phyloP scores from a whole-genome alignment of 2,113 vertebrate genomes.

The Clupea harengus region DNA sequence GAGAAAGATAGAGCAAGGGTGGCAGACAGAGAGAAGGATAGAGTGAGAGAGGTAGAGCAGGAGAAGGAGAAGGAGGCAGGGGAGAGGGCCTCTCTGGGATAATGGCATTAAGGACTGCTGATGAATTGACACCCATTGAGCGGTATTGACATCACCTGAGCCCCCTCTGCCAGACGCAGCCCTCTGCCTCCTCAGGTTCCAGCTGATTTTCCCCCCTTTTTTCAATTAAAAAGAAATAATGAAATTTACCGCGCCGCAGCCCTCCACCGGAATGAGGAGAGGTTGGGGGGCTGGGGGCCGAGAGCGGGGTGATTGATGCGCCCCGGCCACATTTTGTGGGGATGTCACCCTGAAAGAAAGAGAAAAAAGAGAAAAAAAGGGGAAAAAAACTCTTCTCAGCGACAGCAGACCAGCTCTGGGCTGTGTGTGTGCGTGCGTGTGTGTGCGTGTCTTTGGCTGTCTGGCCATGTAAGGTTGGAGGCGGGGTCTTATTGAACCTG shows the following conservation, averaged over 20 bases:
- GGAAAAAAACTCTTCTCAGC: too few relatives aligned
- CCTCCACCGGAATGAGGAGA: constrained; percentile 63
- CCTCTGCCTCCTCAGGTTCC: constrained; percentile 53
- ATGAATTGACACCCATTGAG: constrained; percentile 75
- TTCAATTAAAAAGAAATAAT: constrained; percentile 78
- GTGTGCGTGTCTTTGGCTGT: neutral
- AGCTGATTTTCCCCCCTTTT: constrained; percentile 55
- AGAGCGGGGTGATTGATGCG: constrained; percentile 58
- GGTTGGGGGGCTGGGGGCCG: constrained; percentile 63
- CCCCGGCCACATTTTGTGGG: constrained; percentile 47
- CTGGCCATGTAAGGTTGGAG: constrained; percentile 55
- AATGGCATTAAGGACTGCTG: constrained; percentile 76
- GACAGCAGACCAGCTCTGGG: constrained; percentile 37
- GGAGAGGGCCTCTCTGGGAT: constrained; percentile 67
- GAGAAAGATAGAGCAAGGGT: neutral
- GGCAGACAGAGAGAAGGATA: neutral
- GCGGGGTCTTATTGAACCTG: constrained; percentile 70
- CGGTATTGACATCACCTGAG: constrained; percentile 69
- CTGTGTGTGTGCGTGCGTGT: constrained; percentile 9
- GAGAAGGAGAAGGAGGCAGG: neutral
- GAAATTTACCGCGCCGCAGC: constrained; percentile 73
- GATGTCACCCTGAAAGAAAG: constrained; percentile 5
- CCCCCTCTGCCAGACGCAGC: constrained; percentile 40
- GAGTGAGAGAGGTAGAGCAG: constrained; percentile 18
- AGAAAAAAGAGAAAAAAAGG: neutral